phyloP scores from a whole-genome alignment of 64 coral and sea anemone species.

The Porites australiensis region DNA sequence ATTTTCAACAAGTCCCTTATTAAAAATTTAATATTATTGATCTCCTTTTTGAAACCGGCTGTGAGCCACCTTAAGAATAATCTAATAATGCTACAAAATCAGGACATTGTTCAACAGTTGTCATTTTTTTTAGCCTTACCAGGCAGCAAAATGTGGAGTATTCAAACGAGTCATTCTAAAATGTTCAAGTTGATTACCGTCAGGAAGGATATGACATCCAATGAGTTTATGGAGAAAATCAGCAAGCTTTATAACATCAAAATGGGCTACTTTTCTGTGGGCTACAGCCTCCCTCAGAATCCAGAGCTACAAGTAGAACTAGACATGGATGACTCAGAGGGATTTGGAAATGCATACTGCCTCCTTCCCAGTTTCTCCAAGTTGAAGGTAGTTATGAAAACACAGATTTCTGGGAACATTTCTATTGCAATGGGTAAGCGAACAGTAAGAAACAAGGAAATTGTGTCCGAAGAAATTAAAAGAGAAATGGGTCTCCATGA shows the following conservation, averaged over 20 bases:
- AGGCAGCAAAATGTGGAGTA: conserved; percentile 53
- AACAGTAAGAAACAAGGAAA: conserved; percentile 24
- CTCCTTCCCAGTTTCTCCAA: conserved; percentile 23
- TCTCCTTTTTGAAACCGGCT: too few species aligned
- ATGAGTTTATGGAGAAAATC: conserved; percentile 63
- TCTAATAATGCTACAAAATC: too few species aligned
- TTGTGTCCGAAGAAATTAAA: conserved; percentile 40
- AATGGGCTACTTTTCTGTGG: not conserved
- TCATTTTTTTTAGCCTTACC: conserved; percentile 13
- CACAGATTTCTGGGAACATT: not conserved
- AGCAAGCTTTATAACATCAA: conserved; percentile 26
- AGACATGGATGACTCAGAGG: conserved; percentile 25
- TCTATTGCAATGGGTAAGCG: not conserved
- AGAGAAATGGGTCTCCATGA: conserved; percentile 50
- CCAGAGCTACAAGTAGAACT: not conserved
- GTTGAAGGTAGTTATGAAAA: conserved; percentile 25
- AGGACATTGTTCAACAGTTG: not conserved
- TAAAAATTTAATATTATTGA: too few species aligned
- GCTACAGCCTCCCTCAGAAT: conserved; percentile 12
- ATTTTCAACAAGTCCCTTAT: too few species aligned
- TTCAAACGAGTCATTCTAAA: not conserved
- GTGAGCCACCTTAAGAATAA: too few species aligned
- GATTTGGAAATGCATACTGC: conserved; percentile 7
- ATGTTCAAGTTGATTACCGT: conserved; percentile 21
- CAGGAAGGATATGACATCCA: not conserved